phyloP scores from a whole-genome alignment of 2,113 vertebrate species.

The Burhinus bistriatus region DNA sequence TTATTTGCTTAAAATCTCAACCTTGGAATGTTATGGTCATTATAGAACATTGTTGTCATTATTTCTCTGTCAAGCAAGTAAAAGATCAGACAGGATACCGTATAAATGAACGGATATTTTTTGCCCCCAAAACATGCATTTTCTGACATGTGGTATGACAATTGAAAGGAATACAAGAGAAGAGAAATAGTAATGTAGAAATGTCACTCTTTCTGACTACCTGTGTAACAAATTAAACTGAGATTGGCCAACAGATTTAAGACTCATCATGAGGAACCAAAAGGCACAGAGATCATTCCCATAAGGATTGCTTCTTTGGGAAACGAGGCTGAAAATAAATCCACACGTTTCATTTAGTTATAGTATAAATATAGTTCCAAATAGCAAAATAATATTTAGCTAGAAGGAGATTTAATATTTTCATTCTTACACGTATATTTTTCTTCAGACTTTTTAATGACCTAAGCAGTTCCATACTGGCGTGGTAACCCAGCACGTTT shows the following conservation, averaged over 20 bases:
- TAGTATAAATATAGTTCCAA: not conserved
- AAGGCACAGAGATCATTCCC: not conserved
- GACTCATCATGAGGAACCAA: not conserved
- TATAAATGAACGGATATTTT: not conserved
- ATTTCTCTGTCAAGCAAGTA: not conserved
- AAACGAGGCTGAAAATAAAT: not conserved
- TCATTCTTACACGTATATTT: not conserved
- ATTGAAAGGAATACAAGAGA: not conserved
- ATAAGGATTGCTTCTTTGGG: not conserved
- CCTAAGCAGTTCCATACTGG: not conserved
- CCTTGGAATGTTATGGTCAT: not conserved
- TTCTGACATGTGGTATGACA: not conserved
- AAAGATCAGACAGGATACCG: not conserved
- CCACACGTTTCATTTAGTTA: not conserved
- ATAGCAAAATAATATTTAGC: not conserved
- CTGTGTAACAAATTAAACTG: not conserved
- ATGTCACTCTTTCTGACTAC: not conserved
- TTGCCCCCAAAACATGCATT: fast-evolving
- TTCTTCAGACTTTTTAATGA: not conserved
- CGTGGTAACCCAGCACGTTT: not conserved
- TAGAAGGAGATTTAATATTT: not conserved
- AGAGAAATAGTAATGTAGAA: not conserved
- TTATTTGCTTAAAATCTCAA: not conserved
- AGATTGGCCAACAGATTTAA: not conserved
- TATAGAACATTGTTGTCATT: not conserved